A percentile compares a stretch with the other conserved stretches of the same genome.
phyloP scores from a whole-genome alignment of 2,797 vertebrate genomes.

The Falco cherrug region DNA sequence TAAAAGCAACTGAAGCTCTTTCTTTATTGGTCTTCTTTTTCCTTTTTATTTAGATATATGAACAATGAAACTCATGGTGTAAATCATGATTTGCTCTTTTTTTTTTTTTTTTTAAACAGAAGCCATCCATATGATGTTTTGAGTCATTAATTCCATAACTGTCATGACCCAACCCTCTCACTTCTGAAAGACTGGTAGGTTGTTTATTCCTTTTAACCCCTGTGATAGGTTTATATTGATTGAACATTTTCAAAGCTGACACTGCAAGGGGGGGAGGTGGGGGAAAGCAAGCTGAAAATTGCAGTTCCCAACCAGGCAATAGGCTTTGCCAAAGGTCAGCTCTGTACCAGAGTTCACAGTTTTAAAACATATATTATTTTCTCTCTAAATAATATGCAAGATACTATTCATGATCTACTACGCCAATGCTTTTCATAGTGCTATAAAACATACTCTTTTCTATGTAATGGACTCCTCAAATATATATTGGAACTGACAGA shows the following conservation, averaged over 20 bases:
- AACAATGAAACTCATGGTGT: not conserved
- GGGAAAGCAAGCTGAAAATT: not conserved
- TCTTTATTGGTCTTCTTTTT: not conserved
- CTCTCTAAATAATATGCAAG: conserved; percentile 16
- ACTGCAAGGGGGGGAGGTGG: not conserved
- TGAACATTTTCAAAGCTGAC: conserved; percentile 45
- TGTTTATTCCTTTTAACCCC: conserved; percentile 50
- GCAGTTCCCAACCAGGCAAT: not conserved
- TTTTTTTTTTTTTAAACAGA: not conserved
- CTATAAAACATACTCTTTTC: not conserved
- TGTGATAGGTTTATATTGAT: conserved; percentile 17
- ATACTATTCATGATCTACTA: not conserved
- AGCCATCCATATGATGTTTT: not conserved
- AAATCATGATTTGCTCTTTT: not conserved
- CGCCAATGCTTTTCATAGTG: not conserved
- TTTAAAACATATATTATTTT: conserved; percentile 34
- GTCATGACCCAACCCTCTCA: not conserved
- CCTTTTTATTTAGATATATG: not conserved
- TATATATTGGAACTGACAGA: not conserved
- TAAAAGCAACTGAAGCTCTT: not conserved
- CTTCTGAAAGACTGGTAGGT: not conserved
- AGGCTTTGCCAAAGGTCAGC: conserved; percentile 41
- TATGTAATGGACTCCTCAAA: not conserved
- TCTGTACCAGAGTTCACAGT: not conserved
- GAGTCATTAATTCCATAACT: conserved; percentile 4